These are phyloP conservation scores for Ammodytes marinus DNA, from an alignment of 2,113 vertebrate species.

Conservation along the genomic window DNA sequence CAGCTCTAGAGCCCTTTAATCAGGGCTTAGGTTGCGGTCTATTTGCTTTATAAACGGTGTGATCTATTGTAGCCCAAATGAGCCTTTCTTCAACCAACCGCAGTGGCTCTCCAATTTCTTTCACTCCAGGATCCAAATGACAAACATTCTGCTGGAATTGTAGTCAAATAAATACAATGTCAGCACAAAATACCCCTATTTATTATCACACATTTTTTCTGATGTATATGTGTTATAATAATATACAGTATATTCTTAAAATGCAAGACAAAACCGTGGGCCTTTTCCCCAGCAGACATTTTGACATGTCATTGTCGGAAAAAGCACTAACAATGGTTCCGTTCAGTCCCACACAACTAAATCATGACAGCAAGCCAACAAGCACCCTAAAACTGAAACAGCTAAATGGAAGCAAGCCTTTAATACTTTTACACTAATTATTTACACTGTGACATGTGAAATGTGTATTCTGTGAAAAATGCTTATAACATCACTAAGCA, in stretches of 20 bases:
- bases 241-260: background rate
- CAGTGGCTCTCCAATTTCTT: constrained; percentile 30
- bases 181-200: background rate
- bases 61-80: constrained; percentile 25
- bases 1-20: constrained; percentile 25
- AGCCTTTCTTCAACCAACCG: constrained; percentile 17
- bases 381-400: background rate
- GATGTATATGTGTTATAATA: background rate
- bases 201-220: background rate
- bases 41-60: constrained; percentile 51
- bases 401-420: background rate
- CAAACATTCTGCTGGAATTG: constrained; percentile 23
- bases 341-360: background rate
- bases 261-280: background rate
- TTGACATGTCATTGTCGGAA: background rate
- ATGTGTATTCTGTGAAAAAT: too few relatives aligned
- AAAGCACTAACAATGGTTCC: background rate
- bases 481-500: too few relatives aligned
- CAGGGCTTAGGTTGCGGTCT: constrained; percentile 22
- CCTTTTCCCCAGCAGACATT: background rate
- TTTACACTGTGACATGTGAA: too few relatives aligned
- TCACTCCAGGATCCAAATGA: constrained; percentile 38
- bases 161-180: constrained; percentile 6
- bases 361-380: background rate
- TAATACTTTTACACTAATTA: background rate